These are phyloP conservation scores for Pachyramphus minor DNA, from an alignment of 2,113 vertebrate genomes.

Conservation along the genomic window DNA sequence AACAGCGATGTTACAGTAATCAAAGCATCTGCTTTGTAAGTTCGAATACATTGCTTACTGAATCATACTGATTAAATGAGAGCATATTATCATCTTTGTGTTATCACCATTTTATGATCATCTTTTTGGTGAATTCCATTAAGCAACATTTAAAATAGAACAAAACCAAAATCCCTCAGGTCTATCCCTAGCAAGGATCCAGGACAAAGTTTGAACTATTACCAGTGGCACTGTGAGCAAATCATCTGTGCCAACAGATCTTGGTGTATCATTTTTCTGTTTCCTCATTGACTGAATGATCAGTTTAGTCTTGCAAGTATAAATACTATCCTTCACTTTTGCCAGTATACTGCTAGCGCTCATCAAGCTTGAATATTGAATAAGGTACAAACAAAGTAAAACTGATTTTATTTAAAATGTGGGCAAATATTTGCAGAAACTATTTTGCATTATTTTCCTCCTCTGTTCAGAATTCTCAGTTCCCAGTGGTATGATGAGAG, in stretches of 20 bases:
- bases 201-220: not conserved
- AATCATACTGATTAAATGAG: not conserved
- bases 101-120: not conserved
- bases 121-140: not conserved
- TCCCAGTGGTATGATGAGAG: not conserved
- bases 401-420: slow-evolving; percentile 15
- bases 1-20: not conserved
- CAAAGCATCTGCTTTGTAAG: not conserved
- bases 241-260: not conserved
- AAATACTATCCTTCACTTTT: not conserved
- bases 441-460: slow-evolving; percentile 19
- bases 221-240: not conserved
- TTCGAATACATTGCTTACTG: not conserved
- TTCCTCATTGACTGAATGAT: not conserved
- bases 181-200: not conserved
- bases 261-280: not conserved
- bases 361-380: not conserved
- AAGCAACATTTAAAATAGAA: not conserved
- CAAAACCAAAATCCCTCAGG: not conserved
- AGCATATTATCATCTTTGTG: not conserved
- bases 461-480: slow-evolving; percentile 8
- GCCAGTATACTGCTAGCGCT: not conserved
- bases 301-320: not conserved
- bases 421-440: slow-evolving; percentile 20
- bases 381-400: slow-evolving; percentile 10